Base-by-base conservation (phyloP, 2,888 invertebrate species). In the Cantharis rufa region DNA sequence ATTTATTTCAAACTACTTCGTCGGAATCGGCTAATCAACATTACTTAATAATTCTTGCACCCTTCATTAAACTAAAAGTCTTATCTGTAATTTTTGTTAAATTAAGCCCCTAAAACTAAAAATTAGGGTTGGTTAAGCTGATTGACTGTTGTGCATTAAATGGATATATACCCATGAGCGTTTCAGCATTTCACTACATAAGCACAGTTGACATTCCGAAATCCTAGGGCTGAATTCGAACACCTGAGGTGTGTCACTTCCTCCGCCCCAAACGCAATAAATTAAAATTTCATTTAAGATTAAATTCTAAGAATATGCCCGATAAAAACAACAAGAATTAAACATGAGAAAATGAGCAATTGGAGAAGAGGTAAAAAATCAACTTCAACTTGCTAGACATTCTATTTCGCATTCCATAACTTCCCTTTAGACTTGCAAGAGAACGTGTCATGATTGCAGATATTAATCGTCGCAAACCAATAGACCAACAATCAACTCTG, bases 391-490 rank as follows among this genome's bases (percentile, higher is more conserved):
- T 63, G 63, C 16, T 16, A n/a, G 16, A 18, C 64, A 21, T 21
- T 16, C 64, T 64, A 18, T 64, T 64, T 64, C 18, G n/a, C 64
- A 64, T 64, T 64, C 64, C 13, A 64, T 21, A 64, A 64, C 21
- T 64, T 15, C 18, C 18, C 70, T 70, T 16, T 18, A 21, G 64
- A 64, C 64, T 64, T 64, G 64, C 18, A 18, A 21, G 72, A 71
- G 73, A 21, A 78, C 78, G 78, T 78, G 78, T 74, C 69, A 70
- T 74, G 78, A 70, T 71, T 78, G 76, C 76, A 72, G 76, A 78
- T 78, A 78, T 74, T 78, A 78, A 78, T 76, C 74, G 78, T 62
- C 62, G 63, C 74, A 78, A 78, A 73, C 78, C 73, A 76, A 76
- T 78, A 78, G 74, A 76, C 76, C 72, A 78, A 78, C 74, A 78